Evolutionary conservation across 2,888 invertebrate genomes (phyloP).

Genomic region (Ennomos quercinarius): DNA sequence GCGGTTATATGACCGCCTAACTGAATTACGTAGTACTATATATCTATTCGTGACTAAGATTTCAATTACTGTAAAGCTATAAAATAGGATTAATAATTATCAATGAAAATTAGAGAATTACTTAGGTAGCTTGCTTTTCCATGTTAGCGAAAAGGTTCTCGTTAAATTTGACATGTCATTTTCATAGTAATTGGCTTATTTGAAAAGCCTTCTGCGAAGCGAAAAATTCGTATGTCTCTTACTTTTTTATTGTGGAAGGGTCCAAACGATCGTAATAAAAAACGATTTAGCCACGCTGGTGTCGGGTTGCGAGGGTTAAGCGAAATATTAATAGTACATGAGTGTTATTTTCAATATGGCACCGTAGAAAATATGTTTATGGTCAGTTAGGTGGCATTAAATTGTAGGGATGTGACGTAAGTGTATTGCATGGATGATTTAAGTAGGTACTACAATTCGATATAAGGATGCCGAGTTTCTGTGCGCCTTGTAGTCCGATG

Average conservation of each 20-base stretch:
- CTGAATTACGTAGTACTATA: too few relatives aligned
- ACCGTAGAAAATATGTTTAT: conserved; percentile 32
- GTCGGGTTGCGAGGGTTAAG: conserved; percentile 41
- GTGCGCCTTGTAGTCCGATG: too few relatives aligned
- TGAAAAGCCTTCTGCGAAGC: conserved; percentile 48
- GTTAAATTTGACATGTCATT: background rate
- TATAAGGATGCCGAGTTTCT: too few relatives aligned
- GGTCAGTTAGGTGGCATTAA: conserved; percentile 13
- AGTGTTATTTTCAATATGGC: conserved; percentile 48
- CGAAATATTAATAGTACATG: conserved; percentile 49
- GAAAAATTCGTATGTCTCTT: conserved; percentile 57
- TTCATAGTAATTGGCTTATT: conserved; percentile 37
- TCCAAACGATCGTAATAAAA: conserved; percentile 71
- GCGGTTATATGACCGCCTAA: too few relatives aligned
- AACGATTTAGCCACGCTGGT: conserved; percentile 67
- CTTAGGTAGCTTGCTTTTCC: too few relatives aligned
- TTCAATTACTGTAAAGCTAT: too few relatives aligned
- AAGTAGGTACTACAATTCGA: too few relatives aligned
- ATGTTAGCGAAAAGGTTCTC: too few relatives aligned
- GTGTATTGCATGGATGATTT: background rate
- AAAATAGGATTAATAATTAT: too few relatives aligned
- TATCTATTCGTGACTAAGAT: too few relatives aligned
- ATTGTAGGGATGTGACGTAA: conserved; percentile 2
- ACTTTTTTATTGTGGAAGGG: conserved; percentile 59
- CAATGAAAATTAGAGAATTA: too few relatives aligned